Evolutionary conservation across 2,888 invertebrate species (phyloP).

Genomic region (Tupiocoris notatus): DNA sequence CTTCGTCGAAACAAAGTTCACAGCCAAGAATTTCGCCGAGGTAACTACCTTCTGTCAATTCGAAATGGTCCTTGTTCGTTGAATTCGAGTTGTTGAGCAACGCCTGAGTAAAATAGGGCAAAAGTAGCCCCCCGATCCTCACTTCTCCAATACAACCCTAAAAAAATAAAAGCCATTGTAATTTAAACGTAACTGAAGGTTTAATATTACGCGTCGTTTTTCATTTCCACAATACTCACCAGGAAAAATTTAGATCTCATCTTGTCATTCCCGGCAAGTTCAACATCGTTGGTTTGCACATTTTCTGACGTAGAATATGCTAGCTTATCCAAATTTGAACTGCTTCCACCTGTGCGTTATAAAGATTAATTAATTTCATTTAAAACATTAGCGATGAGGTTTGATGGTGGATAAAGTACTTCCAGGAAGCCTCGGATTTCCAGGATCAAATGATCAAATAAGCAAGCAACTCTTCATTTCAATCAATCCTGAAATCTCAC

Average conservation of each 20-base stretch:
- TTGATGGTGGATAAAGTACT: no score
- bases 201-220: no score
- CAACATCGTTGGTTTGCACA: constrained; percentile 44
- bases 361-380: no score
- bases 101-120: constrained; percentile 79
- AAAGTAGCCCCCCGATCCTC: constrained; percentile 74
- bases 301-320: constrained; percentile 37
- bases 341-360: constrained; percentile 33
- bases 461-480: no score
- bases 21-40: constrained; percentile 63
- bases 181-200: no score
- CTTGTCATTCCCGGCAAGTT: constrained; percentile 31
- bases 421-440: no score
- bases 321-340: constrained; percentile 25
- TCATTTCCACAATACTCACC: no score
- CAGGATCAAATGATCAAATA: no score
- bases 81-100: constrained; percentile 64
- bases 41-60: constrained; percentile 49
- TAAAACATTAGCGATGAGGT: no score
- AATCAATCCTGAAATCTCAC: no score
- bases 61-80: constrained; percentile 54
- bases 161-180: background rate
- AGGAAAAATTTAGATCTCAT: constrained; percentile 5
- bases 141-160: constrained; percentile 88
- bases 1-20: constrained; percentile 74